These are phyloP conservation scores for Pararge aegeria DNA, from an alignment of 1,140 invertebrate species.

Conservation along the genomic window DNA sequence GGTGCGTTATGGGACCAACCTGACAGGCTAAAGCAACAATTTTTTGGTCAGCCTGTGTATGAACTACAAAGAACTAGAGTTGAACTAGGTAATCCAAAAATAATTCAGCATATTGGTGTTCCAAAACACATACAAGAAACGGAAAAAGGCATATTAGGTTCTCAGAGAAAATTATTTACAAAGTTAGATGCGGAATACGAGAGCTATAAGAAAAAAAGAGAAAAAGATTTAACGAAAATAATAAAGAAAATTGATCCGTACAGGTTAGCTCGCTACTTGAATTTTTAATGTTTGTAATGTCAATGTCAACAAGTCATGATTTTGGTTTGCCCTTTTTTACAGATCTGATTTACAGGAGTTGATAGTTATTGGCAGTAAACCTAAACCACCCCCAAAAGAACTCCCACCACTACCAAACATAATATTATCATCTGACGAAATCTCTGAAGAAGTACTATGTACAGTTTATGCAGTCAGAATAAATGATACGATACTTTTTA, in stretches of 20 bases:
- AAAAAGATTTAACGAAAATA: conserved; percentile 41
- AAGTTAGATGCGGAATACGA: conserved; percentile 47
- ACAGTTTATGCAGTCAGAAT: conserved; percentile 55
- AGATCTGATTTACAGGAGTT: conserved; percentile 53
- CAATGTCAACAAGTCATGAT: not conserved
- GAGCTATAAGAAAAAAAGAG: conserved; percentile 48
- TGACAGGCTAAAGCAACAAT: conserved; percentile 49
- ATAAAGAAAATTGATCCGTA: conserved; percentile 60
- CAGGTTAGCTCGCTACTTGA: conserved; percentile 38
- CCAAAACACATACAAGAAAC: conserved; percentile 63
- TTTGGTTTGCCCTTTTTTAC: conserved; percentile 31
- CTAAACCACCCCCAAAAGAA: conserved; percentile 41
- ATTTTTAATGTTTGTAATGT: not conserved
- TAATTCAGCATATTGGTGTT: conserved; percentile 64
- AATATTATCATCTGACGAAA: conserved; percentile 4
- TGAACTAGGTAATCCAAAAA: conserved; percentile 47
- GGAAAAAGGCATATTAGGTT: conserved; percentile 50
- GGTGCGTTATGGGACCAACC: conserved; percentile 57
- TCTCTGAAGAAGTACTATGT: conserved; percentile 6
- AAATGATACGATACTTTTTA: conserved; percentile 57
- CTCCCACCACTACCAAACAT: conserved; percentile 41
- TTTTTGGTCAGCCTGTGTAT: conserved; percentile 55
- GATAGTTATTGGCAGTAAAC: conserved; percentile 53
- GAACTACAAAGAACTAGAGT: conserved; percentile 42
- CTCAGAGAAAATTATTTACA: conserved; percentile 33